phyloP scores from a whole-genome alignment of 2,797 vertebrate genomes.

The Rhinichthys osculus region DNA sequence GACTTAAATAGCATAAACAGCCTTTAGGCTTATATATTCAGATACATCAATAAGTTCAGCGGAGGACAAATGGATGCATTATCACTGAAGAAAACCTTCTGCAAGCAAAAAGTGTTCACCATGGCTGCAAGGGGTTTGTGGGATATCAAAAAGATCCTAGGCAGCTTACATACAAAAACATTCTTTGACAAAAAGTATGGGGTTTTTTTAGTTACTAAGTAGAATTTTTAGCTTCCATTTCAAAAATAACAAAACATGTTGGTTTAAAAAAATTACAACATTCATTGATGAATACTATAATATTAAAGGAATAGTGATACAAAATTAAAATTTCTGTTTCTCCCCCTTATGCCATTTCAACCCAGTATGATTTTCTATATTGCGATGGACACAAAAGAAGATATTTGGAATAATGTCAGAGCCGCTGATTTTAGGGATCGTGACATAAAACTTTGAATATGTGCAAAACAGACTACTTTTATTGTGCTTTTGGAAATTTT shows the following conservation, averaged over 20 bases:
- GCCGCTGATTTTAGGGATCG: too few relatives aligned
- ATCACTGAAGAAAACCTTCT: not conserved
- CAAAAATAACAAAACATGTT: not conserved
- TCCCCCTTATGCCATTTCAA: not conserved
- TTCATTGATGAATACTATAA: not conserved
- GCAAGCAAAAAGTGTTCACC: slow-evolving; percentile 7
- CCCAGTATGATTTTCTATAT: not conserved
- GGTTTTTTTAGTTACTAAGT: not conserved
- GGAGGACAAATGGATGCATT: not conserved
- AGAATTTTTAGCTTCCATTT: not conserved
- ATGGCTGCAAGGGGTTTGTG: slow-evolving; percentile 5
- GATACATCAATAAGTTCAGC: not conserved
- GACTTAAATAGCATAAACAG: slow-evolving; percentile 6
- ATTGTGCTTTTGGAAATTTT: not conserved
- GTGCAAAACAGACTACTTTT: not conserved
- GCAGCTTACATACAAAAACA: slow-evolving; percentile 6
- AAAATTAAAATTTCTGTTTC: not conserved
- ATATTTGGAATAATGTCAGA: not conserved
- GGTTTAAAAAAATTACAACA: not conserved
- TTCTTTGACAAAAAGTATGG: slow-evolving; percentile 12
- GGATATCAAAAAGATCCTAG: slow-evolving; percentile 7
- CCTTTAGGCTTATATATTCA: not conserved
- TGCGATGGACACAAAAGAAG: not conserved
- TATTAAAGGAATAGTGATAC: not conserved
- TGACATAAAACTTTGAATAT: not conserved